phyloP scores from a whole-genome alignment of 2,113 vertebrate species.

The Mus pahari region DNA sequence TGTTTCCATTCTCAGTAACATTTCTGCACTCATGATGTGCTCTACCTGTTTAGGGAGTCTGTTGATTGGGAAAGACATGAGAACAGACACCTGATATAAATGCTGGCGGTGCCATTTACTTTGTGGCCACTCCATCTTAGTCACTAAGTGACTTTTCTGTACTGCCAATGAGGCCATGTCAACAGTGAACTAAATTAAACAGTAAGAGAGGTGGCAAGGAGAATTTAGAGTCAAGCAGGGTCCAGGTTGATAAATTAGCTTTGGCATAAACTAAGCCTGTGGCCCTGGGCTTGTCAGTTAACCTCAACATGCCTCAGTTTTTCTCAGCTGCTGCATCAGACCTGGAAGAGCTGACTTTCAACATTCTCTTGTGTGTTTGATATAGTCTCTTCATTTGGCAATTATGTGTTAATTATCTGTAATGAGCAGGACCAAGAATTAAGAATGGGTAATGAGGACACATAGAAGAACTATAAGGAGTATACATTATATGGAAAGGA shows the following conservation, averaged over 20 bases:
- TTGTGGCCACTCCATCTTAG: conserved; percentile 62
- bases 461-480: background rate
- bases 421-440: background rate
- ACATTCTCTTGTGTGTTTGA: background rate
- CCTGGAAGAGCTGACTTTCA: background rate
- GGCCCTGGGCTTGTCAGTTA: conserved; percentile 79
- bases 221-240: conserved; percentile 60
- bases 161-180: conserved; percentile 73
- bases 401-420: conserved; percentile 23
- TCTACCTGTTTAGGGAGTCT: background rate
- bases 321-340: background rate
- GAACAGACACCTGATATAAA: background rate
- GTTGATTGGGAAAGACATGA: conserved; percentile 38
- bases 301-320: conserved; percentile 60
- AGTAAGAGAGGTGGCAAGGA: conserved; percentile 71
- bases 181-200: conserved; percentile 76
- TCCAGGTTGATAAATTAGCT: conserved; percentile 65
- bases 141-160: conserved; percentile 73
- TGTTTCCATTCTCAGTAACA: background rate
- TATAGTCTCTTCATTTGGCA: background rate
- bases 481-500: background rate
- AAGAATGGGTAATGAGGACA: background rate
- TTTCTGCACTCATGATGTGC: background rate
- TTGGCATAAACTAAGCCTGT: conserved; percentile 69
- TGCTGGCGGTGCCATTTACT: conserved; percentile 46